Conservation (phyloP, 2,113 vertebrate species). For the cat (Felis catus) region F.catus_Fca126_mat1.0 CM031424.1:15201501-15202000, state of each 20-base stretch:
- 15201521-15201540: too few species aligned
- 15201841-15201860: neutral
- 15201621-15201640: too few species aligned
- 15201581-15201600: too few species aligned
- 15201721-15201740: neutral
- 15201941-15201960: neutral
- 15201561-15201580: too few species aligned
- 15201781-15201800: neutral
- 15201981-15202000: neutral
- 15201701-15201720: neutral
- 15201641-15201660: too few species aligned
- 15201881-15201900: neutral
- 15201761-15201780: neutral
- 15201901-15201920: neutral
- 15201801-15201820: too few species aligned
- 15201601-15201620: too few species aligned
- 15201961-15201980: neutral
- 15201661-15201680: too few species aligned
- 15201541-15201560: too few species aligned
- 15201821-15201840: neutral
- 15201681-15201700: neutral
- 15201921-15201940: neutral
- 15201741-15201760: neutral
- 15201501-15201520: too few species aligned
- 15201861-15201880: constrained; percentile 6